A percentile compares a stretch with the other conserved stretches of the same genome.
Evolutionary conservation across 2,888 invertebrate genomes (phyloP).

Genomic region (Lobophora halterata): DNA sequence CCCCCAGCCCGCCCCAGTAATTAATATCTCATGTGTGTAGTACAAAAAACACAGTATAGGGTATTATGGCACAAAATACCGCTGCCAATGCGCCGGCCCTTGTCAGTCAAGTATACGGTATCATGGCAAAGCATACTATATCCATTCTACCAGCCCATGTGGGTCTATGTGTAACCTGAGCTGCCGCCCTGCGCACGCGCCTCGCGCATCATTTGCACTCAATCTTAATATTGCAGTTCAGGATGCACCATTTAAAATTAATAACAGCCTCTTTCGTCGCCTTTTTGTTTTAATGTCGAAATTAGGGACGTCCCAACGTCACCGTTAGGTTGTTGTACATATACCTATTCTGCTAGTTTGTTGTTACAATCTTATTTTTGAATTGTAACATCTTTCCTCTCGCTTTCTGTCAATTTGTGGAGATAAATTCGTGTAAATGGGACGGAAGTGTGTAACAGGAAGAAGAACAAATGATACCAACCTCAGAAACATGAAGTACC

Average conservation of each 20-base stretch:
- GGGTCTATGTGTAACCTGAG: conserved; percentile 46
- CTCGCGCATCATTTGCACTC: conserved; percentile 70
- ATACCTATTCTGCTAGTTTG: too few relatives aligned
- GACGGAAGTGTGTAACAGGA: too few relatives aligned
- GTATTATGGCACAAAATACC: conserved; percentile 27
- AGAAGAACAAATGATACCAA: too few relatives aligned
- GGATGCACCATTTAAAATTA: conserved; percentile 71
- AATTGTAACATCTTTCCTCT: too few relatives aligned
- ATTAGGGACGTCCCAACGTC: conserved; percentile 41
- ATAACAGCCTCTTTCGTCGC: conserved; percentile 56
- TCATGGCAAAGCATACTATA: conserved; percentile 20
- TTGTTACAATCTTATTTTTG: too few relatives aligned
- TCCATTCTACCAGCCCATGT: conserved; percentile 34
- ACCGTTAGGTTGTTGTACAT: too few relatives aligned
- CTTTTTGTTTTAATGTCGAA: conserved; percentile 46
- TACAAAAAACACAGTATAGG: conserved; percentile 52
- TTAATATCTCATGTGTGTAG: conserved; percentile 69
- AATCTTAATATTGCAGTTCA: conserved; percentile 72
- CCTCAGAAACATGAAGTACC: too few relatives aligned
- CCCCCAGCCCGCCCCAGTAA: conserved; percentile 68
- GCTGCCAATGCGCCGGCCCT: conserved; percentile 23
- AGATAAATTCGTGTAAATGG: too few relatives aligned
- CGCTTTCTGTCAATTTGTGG: too few relatives aligned
- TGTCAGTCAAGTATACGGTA: conserved; percentile 25
- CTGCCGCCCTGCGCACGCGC: conserved; percentile 62